Conservation (phyloP, 2,888 invertebrate genomes). For the Troilus luridus region DNA sequence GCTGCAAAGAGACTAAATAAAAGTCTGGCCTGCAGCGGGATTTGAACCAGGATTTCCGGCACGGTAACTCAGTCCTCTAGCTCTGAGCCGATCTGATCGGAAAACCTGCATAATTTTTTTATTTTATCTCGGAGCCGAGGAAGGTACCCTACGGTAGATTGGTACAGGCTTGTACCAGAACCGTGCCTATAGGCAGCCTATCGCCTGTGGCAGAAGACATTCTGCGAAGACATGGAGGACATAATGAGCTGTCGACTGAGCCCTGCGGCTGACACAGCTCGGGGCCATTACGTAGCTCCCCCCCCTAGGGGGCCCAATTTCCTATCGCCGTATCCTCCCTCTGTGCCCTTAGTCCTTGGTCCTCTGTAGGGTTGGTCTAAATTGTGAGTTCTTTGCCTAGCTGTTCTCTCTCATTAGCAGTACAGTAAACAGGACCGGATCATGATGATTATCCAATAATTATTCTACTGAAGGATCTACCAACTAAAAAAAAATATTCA, state of each 20-base stretch:
- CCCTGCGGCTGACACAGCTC: constrained; percentile 20
- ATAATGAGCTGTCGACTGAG: not conserved
- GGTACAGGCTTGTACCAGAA: not conserved
- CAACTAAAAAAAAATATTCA: too few relatives aligned
- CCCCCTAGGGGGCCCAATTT: not conserved
- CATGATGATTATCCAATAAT: too few relatives aligned
- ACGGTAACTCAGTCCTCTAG: too few relatives aligned
- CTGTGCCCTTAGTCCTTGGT: not conserved
- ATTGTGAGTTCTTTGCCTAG: not conserved
- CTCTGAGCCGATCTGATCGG: too few relatives aligned
- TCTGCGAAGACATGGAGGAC: not conserved
- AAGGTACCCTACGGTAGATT: not conserved
- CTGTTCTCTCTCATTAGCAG: not conserved
- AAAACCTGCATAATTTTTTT: too few relatives aligned
- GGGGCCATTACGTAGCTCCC: not conserved
- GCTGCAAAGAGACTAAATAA: too few relatives aligned
- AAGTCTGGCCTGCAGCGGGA: too few relatives aligned
- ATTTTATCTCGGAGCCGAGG: not conserved
- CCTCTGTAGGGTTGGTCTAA: not conserved
- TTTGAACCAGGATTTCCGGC: too few relatives aligned
- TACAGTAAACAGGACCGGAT: too few relatives aligned
- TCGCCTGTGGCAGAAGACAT: not conserved
- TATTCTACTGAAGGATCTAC: not conserved
- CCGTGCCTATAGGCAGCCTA: not conserved
- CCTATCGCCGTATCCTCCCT: not conserved